Base-by-base conservation (phyloP, 1,140 invertebrate genomes). In the Monomorium pharaonis region DNA sequence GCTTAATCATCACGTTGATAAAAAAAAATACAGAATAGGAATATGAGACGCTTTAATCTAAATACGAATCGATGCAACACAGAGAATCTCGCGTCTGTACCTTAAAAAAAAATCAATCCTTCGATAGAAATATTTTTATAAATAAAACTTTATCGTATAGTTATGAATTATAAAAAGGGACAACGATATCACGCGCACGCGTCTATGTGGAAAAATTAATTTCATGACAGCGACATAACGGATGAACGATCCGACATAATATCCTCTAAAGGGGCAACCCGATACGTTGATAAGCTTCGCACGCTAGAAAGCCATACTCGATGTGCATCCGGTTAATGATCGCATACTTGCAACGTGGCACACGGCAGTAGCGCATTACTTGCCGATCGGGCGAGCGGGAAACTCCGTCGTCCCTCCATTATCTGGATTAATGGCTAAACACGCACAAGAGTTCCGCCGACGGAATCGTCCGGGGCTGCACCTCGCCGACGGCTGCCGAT, bases 401-500 rank as follows among this genome's bases (percentile, higher is more conserved):
- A 62, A 44, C 44, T 75, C 86, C 84, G 67, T 89, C 78, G 62
- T 80, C 51, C 33, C 24, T 89, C 89, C 89, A 92, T 93, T 91
- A 91, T 87, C 77, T 70, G 65, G 74, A 92, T 93, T 91, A 90
- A 90, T 81, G 58, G 88, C 86, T 80, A 74, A 89, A 92, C 90
- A 90, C 90, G 89, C 92, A 83, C 65, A 81, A 86, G 88, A 88
- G 88, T 89, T 89, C 49, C 30, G 72, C 75, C 58, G 63, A 70
- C 69, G 65, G 76, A 86, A 76, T 33, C 49, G 76, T 83, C 37
- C n/a, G 70, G 18, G 49, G 75, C 62, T 87, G 70, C 65, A 76
- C 78, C 81, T 86, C 44, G 92, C 84, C 92, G 90, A 92, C 88
- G 90, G 90, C 89, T 91, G 85, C 88, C 88, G 91, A 93, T 94